A percentile compares a stretch with the other conserved stretches of the same genome.
Evolutionary conservation across 2,797 vertebrate genomes (phyloP).

Genomic region (Zalophus californianus): DNA sequence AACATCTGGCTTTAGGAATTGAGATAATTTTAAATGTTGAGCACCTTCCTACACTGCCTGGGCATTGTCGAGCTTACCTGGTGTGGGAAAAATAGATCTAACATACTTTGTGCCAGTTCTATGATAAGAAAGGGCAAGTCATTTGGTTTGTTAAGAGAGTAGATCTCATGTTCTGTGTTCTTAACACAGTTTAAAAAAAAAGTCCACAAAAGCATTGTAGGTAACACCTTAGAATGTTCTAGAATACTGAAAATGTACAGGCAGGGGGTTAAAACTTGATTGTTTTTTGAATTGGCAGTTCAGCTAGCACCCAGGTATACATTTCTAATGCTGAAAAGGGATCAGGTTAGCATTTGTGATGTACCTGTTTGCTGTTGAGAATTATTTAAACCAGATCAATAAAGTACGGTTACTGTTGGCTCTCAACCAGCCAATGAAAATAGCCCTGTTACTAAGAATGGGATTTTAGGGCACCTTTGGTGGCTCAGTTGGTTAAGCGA

Average conservation of each 20-base stretch:
- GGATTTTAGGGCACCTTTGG: neutral
- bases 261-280: neutral
- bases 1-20: neutral
- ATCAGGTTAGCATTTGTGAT: neutral
- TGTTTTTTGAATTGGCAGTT: neutral
- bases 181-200: neutral
- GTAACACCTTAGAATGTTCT: neutral
- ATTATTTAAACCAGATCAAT: neutral
- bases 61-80: neutral
- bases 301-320: neutral
- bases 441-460: neutral
- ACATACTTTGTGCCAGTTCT: neutral
- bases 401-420: neutral
- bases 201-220: neutral
- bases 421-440: neutral
- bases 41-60: neutral
- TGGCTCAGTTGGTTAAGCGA: too few species aligned
- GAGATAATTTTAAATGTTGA: neutral
- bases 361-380: neutral
- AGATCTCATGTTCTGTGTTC: neutral
- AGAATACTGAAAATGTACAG: neutral
- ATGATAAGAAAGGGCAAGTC: neutral
- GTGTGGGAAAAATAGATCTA: neutral
- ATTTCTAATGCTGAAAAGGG: neutral
- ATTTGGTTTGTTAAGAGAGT: neutral